Evolutionary conservation across 2,113 vertebrate species (phyloP).

Genomic region (Echinops telfairi): DNA sequence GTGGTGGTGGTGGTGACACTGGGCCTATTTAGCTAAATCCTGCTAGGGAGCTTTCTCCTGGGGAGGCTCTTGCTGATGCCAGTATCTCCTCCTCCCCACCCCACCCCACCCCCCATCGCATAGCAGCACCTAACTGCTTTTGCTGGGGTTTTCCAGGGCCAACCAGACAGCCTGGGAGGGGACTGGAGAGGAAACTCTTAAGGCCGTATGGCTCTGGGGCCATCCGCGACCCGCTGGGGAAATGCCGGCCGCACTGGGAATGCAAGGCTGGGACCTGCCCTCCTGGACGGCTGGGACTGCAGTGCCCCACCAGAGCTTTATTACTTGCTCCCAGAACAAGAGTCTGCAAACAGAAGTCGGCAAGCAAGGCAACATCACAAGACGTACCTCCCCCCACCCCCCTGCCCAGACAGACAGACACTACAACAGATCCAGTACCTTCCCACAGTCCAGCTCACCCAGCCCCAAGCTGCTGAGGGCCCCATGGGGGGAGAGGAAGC

Average conservation of each 20-base stretch:
- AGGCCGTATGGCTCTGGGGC: background rate
- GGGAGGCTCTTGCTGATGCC: background rate
- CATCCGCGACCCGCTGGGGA: background rate
- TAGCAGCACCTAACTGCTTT: accelerated
- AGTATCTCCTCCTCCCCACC: too few relatives aligned
- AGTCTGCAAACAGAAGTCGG: conserved; percentile 70
- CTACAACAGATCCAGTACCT: conserved; percentile 8
- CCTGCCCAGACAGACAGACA: conserved; percentile 54
- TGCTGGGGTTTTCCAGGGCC: background rate
- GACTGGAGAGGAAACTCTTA: background rate
- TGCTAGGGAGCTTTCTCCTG: background rate
- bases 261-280: background rate
- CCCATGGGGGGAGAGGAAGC: background rate
- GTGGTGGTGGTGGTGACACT: background rate
- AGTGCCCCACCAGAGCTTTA: conserved; percentile 79
- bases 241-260: background rate
- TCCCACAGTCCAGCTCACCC: background rate
- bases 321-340: conserved; percentile 79
- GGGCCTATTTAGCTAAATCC: background rate
- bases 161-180: background rate
- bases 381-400: conserved; percentile 48
- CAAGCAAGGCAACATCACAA: conserved; percentile 70
- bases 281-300: background rate
- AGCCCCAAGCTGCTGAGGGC: background rate
- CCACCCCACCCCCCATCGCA: background rate